Base-by-base conservation (phyloP, 2,113 vertebrate genomes). In the Prionailurus bengalensis region DNA sequence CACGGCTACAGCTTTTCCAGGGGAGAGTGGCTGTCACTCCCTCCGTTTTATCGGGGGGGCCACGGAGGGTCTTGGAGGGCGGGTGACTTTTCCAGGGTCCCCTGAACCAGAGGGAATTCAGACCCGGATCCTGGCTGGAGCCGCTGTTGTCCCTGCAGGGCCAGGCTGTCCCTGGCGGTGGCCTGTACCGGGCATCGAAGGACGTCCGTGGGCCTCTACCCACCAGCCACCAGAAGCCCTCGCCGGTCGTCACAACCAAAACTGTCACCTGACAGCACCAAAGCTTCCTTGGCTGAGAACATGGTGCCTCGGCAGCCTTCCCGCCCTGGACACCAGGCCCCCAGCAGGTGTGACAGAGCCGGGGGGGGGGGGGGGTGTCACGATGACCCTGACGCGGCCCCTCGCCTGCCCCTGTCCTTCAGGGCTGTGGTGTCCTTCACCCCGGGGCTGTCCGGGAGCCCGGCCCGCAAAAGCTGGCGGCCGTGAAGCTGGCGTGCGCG, bases 241-340 rank as follows among this genome's bases (percentile, higher is more conserved):
- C 66, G 25, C n/a, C 25, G 6, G 42, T 11, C 2, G 3, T 15
- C 36, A 87, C 14, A 4, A 14, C 25, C 39, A 33, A 17, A 14
- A 1, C 1, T 0, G 0, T 68, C 78, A 4, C 36, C 23, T 0
- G 2, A 7, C 4, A 0, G 16, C 0, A 17, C 4, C 9, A 2
- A 2, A 1, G 0, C 5, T 16, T 5, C 19, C 66, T 9, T 4
- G 21, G 13, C 0, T 4, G 63, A 48, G 70, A 0, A 0, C 17
- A 8, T 0, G 1, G 53, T 1, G 11, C 16, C 70, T 36, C 25
- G 0, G 0, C 0, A 1, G 31, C 63, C 36, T n/a, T 5, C 70
- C 25, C 0, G 2, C 15, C 17, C 66, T 11, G 55, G 19, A 10
- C 17, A 51, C 68, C 5, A 5, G 25, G 10, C 3, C n/a, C 5